Base-by-base conservation (phyloP, 1,140 invertebrate genomes). In the Pristionchus pacificus region DNA sequence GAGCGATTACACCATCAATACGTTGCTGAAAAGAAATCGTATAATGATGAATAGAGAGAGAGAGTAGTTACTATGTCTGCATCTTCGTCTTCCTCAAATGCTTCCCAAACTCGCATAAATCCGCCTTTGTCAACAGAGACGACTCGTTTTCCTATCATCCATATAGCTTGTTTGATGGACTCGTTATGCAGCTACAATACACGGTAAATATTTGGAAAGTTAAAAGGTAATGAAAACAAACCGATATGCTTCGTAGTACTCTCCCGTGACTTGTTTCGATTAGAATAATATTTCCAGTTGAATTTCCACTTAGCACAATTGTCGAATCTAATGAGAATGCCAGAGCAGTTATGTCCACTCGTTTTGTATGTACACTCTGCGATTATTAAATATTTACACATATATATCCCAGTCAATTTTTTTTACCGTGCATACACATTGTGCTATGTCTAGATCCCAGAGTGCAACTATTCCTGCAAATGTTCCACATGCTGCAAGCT, bases 371-470 rank as follows among this genome's bases (percentile, higher is more conserved):
- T 55, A 75, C 61, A 15, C 49, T 68, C 70, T 72, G 68, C n/a
- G n/a, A n/a, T n/a, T 15, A 72, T 49, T 24, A 55, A 33, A 49
- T 10, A 58, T 33, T 27, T 3, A 25, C 19, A 58, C 10, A 49
- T 10, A 49, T 49, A 19, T 6, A 19, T 6, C 6, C 19, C 6
- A 19, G 19, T 10, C 19, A 19, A 19, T 10, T 61, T 10, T 6
- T 15, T 24, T 38, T 70, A 68, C 60, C 14, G 74, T 76, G 29
- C 49, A 65, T 6, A 77, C 57, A 32, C 74, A 76, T 32, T 77
- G 74, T 33, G 75, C 77, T 1, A 77, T 63, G 32, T 77, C 75
- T 31, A 77, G 33, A 32, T 77, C 75, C 75, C 75, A 77, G 28
- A 76, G 57, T 2, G 74, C 74, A 25, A 76, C 72, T 15, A 77